Percentiles rank a stretch among this genome's conserved stretches.
These are phyloP conservation scores for Agriotes lineatus DNA, from an alignment of 2,888 invertebrate species.

Conservation along the genomic window DNA sequence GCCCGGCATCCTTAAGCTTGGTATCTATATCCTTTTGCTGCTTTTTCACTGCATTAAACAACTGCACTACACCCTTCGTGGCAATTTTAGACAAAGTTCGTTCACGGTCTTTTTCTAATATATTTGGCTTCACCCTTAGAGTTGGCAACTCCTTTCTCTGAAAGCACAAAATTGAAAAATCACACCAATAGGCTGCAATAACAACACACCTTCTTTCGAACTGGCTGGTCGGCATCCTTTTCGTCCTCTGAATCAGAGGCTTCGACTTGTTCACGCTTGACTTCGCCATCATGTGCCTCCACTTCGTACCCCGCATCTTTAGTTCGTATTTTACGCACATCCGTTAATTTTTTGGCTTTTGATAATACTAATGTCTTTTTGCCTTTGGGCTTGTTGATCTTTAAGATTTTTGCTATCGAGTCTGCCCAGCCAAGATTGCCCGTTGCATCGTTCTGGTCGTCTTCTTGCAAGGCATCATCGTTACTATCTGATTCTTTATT, in stretches of 20 bases:
- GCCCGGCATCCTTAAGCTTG: slow-evolving; percentile 78
- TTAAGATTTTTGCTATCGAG: slow-evolving; percentile 83
- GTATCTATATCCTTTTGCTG: slow-evolving; percentile 84
- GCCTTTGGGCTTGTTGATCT: slow-evolving; percentile 79
- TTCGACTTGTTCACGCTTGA: slow-evolving; percentile 64
- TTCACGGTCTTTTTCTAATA: slow-evolving; percentile 83
- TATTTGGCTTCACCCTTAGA: slow-evolving; percentile 81
- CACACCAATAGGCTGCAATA: neutral
- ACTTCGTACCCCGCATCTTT: slow-evolving; percentile 75
- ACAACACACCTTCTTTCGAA: slow-evolving; percentile 58
- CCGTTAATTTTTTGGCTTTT: slow-evolving; percentile 80
- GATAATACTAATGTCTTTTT: slow-evolving; percentile 83
- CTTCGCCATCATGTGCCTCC: slow-evolving; percentile 68
- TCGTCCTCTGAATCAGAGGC: slow-evolving; percentile 60
- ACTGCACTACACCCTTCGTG: slow-evolving; percentile 91
- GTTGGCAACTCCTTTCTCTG: slow-evolving; percentile 75
- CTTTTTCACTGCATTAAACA: slow-evolving; percentile 90
- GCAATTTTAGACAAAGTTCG: slow-evolving; percentile 84
- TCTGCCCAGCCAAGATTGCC: slow-evolving; percentile 84
- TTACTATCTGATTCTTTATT: neutral
- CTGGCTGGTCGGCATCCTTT: slow-evolving; percentile 61
- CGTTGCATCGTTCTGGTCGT: slow-evolving; percentile 1
- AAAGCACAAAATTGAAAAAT: slow-evolving; percentile 18
- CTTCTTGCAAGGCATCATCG: neutral
- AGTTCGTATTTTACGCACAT: slow-evolving; percentile 66